Percentiles rank a stretch among this genome's conserved stretches.
These are phyloP conservation scores for Arizona elegans DNA, from an alignment of 2,113 vertebrate genomes.

Conservation along the genomic window DNA sequence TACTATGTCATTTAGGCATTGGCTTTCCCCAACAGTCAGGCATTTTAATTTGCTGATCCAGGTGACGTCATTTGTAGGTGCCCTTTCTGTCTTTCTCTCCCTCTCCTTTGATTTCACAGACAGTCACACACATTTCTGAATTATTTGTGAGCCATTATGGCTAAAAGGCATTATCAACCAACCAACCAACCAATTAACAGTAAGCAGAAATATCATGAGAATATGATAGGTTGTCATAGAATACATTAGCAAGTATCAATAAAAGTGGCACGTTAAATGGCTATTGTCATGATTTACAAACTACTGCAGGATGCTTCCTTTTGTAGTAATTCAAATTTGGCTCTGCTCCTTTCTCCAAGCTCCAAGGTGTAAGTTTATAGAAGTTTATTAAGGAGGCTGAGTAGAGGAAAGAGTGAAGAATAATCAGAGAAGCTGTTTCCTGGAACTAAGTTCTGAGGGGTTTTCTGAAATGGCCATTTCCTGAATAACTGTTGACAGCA, in stretches of 20 bases:
- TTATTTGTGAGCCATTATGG: not conserved
- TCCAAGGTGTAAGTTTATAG: not conserved
- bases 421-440: not conserved
- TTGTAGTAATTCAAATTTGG: not conserved
- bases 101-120: not conserved
- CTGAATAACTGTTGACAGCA: not conserved
- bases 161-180: not conserved
- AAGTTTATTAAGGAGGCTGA: not conserved
- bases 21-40: not conserved
- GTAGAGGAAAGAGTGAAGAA: not conserved
- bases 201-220: not conserved
- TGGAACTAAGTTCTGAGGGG: not conserved
- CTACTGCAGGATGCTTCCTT: not conserved
- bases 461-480: not conserved
- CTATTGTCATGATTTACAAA: not conserved
- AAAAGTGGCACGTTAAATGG: not conserved
- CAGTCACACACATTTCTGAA: not conserved
- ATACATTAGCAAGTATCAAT: conserved; percentile 1
- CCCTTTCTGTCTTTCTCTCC: not conserved
- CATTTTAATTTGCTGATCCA: not conserved
- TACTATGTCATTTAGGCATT: not conserved
- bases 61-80: not conserved
- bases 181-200: too few relatives aligned
- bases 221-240: not conserved
- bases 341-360: not conserved